Evolutionary conservation across 2,113 vertebrate species (phyloP), one percentile per base, ranked within the genome.

Genomic region (Crotalus horridus): DNA sequence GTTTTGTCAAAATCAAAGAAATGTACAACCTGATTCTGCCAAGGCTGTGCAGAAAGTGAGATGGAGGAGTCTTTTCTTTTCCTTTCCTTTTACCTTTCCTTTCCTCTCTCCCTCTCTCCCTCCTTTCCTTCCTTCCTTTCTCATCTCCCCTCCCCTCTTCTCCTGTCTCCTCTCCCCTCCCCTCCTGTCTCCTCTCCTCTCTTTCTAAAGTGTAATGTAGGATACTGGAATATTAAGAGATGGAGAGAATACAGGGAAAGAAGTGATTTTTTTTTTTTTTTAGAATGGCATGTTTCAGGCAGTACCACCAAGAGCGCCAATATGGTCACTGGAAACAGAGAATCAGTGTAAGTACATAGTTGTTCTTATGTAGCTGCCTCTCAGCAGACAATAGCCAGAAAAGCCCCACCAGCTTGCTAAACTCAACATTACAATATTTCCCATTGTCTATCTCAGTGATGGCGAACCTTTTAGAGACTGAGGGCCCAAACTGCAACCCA

Each of bases 1-100:
- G 17, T 55, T 95, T 97, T 95, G 56, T 93, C 91, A 92, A 95
- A 95, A 33, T 12, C 46, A 90, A 69, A 89, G 39, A 81, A 46
- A 69, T 58, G 93, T 23, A 3, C 81, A 15, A 1, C 48, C 39
- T 93, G 85, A 89, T 93, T 95, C 92, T 87, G 88, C 94, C 95
- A 96, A 74, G 33, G 20, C 17, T 81, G 33, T 81, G 17, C 17
- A 81, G 69, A 81, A 95, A 95, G 94, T 96, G 94, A 94, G 87
- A 88, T 29, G 29, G 12, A 8, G 29, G 2, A 0, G 2, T 85
- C 21, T 26, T 29, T 33, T 10, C 7, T 8, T 1, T 46, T 20
- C 43, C 33, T 20, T 9, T 17, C 9, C 48, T 1, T 51, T 39
- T 58, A 58, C 21, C 54, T 24, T 93, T 1, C 88, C 95, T 96